These are phyloP conservation scores for Drosophila borborema DNA, from an alignment of 2,888 invertebrate species.

Conservation along the genomic window DNA sequence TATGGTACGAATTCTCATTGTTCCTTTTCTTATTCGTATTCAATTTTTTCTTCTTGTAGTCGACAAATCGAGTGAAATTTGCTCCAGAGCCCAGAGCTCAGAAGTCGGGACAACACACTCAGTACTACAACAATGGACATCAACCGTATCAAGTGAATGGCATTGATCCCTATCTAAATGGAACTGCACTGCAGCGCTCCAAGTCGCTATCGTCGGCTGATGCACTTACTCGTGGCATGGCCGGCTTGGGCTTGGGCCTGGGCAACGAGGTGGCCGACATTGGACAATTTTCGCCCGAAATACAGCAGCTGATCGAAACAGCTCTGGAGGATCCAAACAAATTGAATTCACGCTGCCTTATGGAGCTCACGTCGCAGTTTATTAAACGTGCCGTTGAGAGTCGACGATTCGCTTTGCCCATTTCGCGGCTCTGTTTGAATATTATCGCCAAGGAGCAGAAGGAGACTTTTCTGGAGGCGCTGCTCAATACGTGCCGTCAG, in stretches of 20 bases:
- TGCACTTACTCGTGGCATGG: conserved; percentile 89
- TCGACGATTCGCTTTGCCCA: conserved; percentile 90
- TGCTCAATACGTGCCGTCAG: conserved; percentile 95
- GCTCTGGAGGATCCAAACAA: conserved; percentile 94
- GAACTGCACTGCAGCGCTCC: conserved; percentile 89
- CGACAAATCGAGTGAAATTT: conserved; percentile 84
- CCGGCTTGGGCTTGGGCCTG: conserved; percentile 87
- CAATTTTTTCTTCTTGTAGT: conserved; percentile 36
- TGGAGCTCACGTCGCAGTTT: conserved; percentile 94
- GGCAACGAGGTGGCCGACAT: conserved; percentile 91
- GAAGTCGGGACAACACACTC: conserved; percentile 73
- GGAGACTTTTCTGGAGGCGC: conserved; percentile 94
- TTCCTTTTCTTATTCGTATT: background rate
- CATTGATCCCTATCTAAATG: conserved; percentile 76
- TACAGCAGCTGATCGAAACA: conserved; percentile 90
- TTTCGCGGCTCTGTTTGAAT: conserved; percentile 93
- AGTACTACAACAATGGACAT: conserved; percentile 53
- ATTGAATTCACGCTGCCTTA: conserved; percentile 90
- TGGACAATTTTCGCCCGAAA: conserved; percentile 90
- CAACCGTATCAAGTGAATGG: conserved; percentile 61
- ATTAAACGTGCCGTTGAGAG: conserved; percentile 93
- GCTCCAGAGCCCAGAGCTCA: conserved; percentile 82
- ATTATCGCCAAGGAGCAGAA: conserved; percentile 95
- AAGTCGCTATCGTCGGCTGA: conserved; percentile 93
- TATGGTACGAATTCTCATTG: background rate